Evolutionary conservation across 2,113 vertebrate genomes (phyloP).

Genomic region (Heliornis fulica): DNA sequence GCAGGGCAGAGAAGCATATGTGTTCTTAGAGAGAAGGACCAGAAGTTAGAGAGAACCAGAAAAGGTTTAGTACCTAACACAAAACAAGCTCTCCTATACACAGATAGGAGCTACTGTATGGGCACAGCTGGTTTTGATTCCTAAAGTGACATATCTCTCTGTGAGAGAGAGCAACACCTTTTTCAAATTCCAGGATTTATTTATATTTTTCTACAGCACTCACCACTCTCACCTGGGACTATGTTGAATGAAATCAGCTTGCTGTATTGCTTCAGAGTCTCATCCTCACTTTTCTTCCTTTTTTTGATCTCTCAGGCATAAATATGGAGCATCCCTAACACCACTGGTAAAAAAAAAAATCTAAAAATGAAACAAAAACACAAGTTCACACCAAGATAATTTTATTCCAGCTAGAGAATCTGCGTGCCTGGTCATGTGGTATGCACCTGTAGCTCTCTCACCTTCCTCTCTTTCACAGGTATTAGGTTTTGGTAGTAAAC

Average conservation of each 20-base stretch:
- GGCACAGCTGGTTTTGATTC: neutral
- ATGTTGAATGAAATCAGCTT: neutral
- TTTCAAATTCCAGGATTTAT: neutral
- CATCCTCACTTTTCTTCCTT: neutral
- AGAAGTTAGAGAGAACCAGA: neutral
- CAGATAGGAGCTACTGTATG: neutral
- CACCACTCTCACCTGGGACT: neutral
- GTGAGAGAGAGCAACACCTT: neutral
- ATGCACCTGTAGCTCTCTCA: neutral
- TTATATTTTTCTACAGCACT: neutral
- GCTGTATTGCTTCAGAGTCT: neutral
- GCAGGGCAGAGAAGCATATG: neutral
- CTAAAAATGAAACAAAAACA: constrained; percentile 9
- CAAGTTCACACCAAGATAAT: neutral
- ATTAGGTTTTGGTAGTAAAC: neutral
- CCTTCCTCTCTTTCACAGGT: neutral
- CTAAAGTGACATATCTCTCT: neutral
- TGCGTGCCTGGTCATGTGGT: neutral
- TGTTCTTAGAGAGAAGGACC: neutral
- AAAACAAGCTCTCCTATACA: neutral
- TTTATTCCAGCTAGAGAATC: neutral
- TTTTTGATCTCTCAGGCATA: neutral
- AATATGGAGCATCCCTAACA: neutral
- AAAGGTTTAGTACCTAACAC: neutral
- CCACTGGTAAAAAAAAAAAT: neutral